phyloP scores from a whole-genome alignment of 1,140 invertebrate genomes.

The Nephotettix cincticeps region DNA sequence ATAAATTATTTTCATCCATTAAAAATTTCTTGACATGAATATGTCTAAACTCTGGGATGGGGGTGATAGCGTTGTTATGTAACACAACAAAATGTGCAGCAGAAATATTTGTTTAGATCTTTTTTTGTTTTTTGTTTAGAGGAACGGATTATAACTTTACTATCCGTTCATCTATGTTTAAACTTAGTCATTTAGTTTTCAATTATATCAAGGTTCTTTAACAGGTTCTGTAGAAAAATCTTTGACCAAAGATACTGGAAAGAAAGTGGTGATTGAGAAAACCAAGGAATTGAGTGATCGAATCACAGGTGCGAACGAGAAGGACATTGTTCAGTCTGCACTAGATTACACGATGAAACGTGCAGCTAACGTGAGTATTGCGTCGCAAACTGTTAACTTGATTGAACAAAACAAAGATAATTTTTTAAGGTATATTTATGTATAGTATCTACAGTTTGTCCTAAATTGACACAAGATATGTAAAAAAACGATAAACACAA shows the following conservation, averaged over 20 bases:
- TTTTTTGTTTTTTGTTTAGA: background rate
- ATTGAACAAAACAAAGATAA: background rate
- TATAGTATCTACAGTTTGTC: background rate
- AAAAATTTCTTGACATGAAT: no score
- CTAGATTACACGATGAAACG: slow-evolving; percentile 70
- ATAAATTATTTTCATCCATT: no score
- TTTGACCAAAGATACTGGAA: slow-evolving; percentile 50
- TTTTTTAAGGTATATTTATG: background rate
- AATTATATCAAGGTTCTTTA: no score
- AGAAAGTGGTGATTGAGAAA: slow-evolving; percentile 57
- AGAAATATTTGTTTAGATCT: background rate
- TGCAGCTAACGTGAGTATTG: slow-evolving; percentile 45
- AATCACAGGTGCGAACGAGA: slow-evolving; percentile 68
- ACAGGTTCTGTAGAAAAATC: slow-evolving; percentile 66
- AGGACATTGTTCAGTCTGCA: slow-evolving; percentile 73
- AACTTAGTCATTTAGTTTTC: background rate
- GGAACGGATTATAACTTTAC: no score
- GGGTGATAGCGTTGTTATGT: no score
- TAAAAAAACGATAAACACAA: no score
- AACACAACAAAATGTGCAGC: no score
- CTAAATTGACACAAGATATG: background rate
- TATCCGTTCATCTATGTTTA: no score
- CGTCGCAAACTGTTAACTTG: background rate
- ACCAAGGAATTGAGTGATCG: slow-evolving; percentile 59
- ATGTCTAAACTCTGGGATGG: no score